Conservation (phyloP, 2,113 vertebrate genomes). For the Pelecanus crispus region DNA sequence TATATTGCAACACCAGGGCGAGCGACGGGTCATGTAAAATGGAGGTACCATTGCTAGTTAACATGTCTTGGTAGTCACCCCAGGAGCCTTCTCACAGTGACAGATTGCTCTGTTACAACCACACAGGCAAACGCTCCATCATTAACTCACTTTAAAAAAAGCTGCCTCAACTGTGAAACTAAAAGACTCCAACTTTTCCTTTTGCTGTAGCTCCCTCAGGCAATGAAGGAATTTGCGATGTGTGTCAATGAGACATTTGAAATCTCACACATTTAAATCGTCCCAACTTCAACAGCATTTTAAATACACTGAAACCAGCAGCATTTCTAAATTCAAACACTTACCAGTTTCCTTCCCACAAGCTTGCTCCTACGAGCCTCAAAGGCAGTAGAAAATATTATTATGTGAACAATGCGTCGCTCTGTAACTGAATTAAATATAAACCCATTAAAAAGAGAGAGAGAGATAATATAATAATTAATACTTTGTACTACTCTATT, state of each 20-base stretch:
- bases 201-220: conserved; percentile 65
- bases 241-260: conserved; percentile 72
- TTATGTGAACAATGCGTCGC: neutral
- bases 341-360: conserved; percentile 50
- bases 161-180: conserved; percentile 53
- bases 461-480: conserved; percentile 54
- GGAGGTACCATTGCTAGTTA: conserved; percentile 23
- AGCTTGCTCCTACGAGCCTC: conserved; percentile 47
- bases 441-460: conserved; percentile 33
- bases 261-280: conserved; percentile 71
- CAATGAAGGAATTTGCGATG: conserved; percentile 65
- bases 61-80: conserved; percentile 31
- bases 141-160: conserved; percentile 62
- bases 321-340: conserved; percentile 67
- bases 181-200: conserved; percentile 56
- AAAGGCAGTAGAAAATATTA: conserved; percentile 52
- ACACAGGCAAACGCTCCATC: conserved; percentile 59
- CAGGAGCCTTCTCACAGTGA: conserved; percentile 58
- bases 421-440: conserved; percentile 50
- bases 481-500: conserved; percentile 38
- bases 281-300: conserved; percentile 68
- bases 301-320: conserved; percentile 61
- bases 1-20: neutral
- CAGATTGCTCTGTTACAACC: conserved; percentile 58
- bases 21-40: neutral